Evolutionary conservation across 2,113 vertebrate species (phyloP).

Genomic region (Picathartes gymnocephalus): DNA sequence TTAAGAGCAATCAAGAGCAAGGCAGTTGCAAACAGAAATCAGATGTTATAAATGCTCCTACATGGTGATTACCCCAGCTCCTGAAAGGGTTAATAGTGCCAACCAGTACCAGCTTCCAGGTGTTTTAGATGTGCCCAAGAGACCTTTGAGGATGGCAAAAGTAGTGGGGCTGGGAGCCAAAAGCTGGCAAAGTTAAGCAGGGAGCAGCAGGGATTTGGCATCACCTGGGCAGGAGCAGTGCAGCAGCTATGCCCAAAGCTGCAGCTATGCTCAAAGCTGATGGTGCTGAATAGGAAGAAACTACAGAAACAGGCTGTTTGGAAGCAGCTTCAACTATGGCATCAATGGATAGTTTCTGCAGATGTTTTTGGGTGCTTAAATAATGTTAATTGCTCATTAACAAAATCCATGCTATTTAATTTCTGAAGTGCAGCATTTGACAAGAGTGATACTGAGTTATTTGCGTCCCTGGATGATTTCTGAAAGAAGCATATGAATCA

Average conservation of each 20-base stretch:
- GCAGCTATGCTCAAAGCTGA: background rate
- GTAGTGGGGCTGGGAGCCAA: background rate
- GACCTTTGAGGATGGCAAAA: background rate
- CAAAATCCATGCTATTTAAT: background rate
- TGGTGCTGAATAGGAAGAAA: background rate
- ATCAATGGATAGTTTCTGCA: background rate
- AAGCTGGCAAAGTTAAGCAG: background rate
- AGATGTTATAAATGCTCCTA: background rate
- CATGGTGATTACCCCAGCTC: background rate
- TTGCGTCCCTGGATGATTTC: background rate
- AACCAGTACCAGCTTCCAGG: background rate
- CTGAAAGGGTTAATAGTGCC: background rate
- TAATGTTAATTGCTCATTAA: background rate
- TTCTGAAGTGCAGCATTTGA: background rate
- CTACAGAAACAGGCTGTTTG: background rate
- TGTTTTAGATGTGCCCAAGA: background rate
- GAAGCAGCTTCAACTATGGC: background rate
- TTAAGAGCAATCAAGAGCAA: background rate
- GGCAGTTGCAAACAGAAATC: slow-evolving; percentile 23
- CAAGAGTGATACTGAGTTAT: background rate
- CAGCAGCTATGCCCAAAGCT: background rate
- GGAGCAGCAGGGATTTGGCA: background rate
- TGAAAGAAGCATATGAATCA: background rate
- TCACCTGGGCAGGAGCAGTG: background rate
- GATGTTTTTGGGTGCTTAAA: background rate